Evolutionary conservation across 2,888 invertebrate species (phyloP).

Genomic region (Oligia fasciuncula): DNA sequence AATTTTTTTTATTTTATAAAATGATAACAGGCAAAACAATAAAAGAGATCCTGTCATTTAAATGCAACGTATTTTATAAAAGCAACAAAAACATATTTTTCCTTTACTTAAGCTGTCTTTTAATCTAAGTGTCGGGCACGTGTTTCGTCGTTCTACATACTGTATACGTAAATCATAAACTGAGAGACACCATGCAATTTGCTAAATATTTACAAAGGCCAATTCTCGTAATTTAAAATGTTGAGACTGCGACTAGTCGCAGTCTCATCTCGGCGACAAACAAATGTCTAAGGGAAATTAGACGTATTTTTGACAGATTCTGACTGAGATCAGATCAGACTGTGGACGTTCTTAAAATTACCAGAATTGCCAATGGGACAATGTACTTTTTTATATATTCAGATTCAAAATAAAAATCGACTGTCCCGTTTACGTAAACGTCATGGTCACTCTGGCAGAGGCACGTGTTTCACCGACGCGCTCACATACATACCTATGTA

Average conservation of each 20-base stretch:
- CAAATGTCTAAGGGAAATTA: not conserved
- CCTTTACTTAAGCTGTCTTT: not conserved
- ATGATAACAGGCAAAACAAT: not conserved
- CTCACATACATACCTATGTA: constrained; percentile 21
- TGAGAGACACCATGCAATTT: constrained; percentile 3
- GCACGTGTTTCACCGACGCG: constrained; percentile 56
- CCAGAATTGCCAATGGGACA: not conserved
- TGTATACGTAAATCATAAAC: constrained; percentile 13
- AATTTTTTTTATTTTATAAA: no score
- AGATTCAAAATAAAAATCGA: constrained; percentile 24
- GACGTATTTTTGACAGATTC: not conserved
- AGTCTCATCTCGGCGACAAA: not conserved
- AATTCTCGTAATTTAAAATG: no score
- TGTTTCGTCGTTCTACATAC: not conserved
- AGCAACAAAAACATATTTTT: not conserved
- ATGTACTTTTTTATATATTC: constrained; percentile 6
- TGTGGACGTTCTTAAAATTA: not conserved
- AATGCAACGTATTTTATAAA: not conserved
- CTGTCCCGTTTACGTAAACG: constrained; percentile 30
- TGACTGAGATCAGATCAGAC: no score
- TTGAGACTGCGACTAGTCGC: not conserved
- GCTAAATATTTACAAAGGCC: constrained; percentile 19
- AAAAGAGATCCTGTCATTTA: not conserved
- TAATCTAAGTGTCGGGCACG: not conserved
- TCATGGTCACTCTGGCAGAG: constrained; percentile 48